phyloP scores from a whole-genome alignment of 2,888 invertebrate genomes.

The Callinectes sapidus region DNA sequence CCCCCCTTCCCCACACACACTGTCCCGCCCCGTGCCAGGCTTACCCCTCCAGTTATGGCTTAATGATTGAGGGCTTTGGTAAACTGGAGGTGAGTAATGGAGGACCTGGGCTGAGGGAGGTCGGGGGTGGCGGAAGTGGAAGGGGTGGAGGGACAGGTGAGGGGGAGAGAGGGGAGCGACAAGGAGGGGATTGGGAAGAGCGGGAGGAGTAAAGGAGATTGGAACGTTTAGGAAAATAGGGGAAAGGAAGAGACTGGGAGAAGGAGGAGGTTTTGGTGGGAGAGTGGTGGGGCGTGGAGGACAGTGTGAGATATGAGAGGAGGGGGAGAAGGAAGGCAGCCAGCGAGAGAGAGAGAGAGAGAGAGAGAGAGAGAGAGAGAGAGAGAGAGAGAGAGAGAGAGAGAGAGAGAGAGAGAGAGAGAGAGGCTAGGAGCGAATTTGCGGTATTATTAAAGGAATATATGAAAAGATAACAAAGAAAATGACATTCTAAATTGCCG shows the following conservation, averaged over 20 bases:
- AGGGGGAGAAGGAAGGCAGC: slow-evolving; percentile 6
- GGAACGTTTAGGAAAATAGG: neutral
- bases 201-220: neutral
- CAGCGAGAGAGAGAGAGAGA: neutral
- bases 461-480: slow-evolving; percentile 23
- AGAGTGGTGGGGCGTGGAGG: neutral
- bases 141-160: neutral
- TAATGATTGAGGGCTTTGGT: slow-evolving; percentile 47
- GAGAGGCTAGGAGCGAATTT: no score
- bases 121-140: neutral
- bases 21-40: neutral
- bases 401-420: slow-evolving; percentile 29
- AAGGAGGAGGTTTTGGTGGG: neutral
- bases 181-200: neutral
- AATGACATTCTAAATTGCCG: neutral
- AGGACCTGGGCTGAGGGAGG: neutral
- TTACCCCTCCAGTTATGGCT: slow-evolving; percentile 30
- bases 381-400: slow-evolving; percentile 29
- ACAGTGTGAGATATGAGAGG: neutral
- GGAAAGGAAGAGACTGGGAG: neutral
- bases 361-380: slow-evolving; percentile 28
- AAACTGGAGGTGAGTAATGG: slow-evolving; percentile 41
- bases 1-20: no score
- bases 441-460: neutral
- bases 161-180: neutral